These are phyloP conservation scores for Catamblyrhynchus diadema DNA, from an alignment of 2,797 vertebrate species.

Conservation along the genomic window DNA sequence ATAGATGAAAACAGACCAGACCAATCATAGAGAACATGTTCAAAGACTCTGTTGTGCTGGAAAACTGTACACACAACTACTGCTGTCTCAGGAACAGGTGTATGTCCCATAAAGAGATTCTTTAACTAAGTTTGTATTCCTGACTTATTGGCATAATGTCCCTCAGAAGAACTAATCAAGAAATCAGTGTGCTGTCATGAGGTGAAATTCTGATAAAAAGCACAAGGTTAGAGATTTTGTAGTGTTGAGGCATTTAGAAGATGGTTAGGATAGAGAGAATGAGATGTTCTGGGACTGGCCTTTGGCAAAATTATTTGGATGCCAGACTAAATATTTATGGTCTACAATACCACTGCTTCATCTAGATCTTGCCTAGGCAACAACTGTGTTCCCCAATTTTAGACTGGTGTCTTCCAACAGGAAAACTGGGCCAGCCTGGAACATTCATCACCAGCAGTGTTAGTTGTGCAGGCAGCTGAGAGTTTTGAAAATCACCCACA, in stretches of 20 bases:
- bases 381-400: fast-evolving
- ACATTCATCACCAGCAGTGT: neutral
- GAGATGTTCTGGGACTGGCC: neutral
- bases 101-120: neutral
- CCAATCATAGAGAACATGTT: neutral
- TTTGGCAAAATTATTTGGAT: neutral
- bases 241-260: neutral
- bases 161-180: neutral
- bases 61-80: neutral
- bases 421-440: neutral
- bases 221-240: neutral
- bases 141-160: neutral
- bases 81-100: neutral
- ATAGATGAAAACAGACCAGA: neutral
- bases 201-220: neutral
- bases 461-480: neutral
- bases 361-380: neutral
- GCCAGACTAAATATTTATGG: neutral
- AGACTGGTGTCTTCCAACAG: neutral
- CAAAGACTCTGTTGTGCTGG: neutral
- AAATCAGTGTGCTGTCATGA: neutral
- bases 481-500: neutral
- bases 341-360: neutral
- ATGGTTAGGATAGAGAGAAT: neutral
- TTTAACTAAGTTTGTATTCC: neutral